Base-by-base conservation (phyloP, 2,113 vertebrate species). In the Oryzias javanicus region DNA sequence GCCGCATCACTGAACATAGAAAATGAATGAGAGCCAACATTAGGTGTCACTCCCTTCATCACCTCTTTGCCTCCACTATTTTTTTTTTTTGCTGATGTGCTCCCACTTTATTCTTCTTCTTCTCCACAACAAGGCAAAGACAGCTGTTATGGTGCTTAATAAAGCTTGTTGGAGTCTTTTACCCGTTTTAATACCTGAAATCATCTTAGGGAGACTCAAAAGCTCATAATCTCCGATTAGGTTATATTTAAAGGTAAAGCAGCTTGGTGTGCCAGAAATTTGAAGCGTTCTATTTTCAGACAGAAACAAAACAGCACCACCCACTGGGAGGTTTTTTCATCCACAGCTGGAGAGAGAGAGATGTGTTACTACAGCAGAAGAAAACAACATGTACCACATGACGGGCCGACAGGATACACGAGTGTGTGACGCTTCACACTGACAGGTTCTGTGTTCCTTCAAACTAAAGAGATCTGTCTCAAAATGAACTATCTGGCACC, bases 1-100 rank as follows among this genome's bases (percentile, higher is more conserved):
- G 56, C 83, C 78, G 78, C 85, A 86, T 85, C 83, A 83, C 75
- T 78, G 78, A 82, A 78, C 77, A 73, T 65, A 63, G 67, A 64
- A 83, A 80, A 81, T 81, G 82, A 81, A 82, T 74, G 80, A 81
- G 60, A 70, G 72, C 59, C 70, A 79, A 86, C 60, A 58, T 72
- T 63, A 64, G 71, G 79, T 74, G 70, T 71, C 79, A 73, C 73
- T 63, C 63, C 48, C 47, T 69, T 78, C 78, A 56, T 80, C 67
- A 57, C 27, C 51, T 19, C 12, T 49, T 47, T 66, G 75, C 55
- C 53, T 58, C 66, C 1, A 0, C 22, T 64, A 56, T 67, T 68
- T 76, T 73, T 44, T 53, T 42, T 42, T 48, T 51, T 62, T 49
- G n/a, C 50, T 74, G 17, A 41, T 55, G 55, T 42, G 50, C 50